Conservation (phyloP, 2,113 vertebrate genomes). For the Petroica traversi region DNA sequence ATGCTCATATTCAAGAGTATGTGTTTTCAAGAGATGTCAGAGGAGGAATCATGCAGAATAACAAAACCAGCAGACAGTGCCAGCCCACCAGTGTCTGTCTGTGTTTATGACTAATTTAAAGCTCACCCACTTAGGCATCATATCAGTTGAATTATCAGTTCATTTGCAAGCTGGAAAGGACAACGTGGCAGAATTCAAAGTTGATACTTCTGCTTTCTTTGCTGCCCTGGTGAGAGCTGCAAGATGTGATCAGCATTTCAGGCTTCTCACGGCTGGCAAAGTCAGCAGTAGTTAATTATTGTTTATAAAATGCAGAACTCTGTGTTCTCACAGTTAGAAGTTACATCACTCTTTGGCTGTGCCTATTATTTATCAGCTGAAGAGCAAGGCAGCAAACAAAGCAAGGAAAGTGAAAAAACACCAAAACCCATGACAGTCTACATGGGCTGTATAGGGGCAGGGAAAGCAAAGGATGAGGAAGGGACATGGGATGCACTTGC, state of each 20-base stretch:
- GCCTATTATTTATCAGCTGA: neutral
- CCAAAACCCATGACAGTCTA: neutral
- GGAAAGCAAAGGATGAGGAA: neutral
- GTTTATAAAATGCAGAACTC: conserved; percentile 31
- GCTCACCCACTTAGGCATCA: neutral
- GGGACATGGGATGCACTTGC: neutral
- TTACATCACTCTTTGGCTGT: conserved; percentile 22
- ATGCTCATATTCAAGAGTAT: neutral
- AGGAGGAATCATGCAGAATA: neutral
- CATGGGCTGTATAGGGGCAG: neutral
- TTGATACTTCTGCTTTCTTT: neutral
- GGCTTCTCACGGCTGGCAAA: neutral
- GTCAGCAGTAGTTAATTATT: conserved; percentile 42
- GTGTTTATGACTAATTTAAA: neutral
- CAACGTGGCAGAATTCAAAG: neutral
- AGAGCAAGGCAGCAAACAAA: neutral
- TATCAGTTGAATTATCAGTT: neutral
- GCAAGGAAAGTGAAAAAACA: neutral
- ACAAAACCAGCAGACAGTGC: neutral
- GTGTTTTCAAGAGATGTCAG: neutral
- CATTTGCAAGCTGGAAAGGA: neutral
- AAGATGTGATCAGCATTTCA: conserved; percentile 2
- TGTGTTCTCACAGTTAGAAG: neutral
- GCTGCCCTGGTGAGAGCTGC: neutral
- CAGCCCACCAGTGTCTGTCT: neutral